phyloP scores from a whole-genome alignment of 2,113 vertebrate genomes.

The Mellivora capensis region DNA sequence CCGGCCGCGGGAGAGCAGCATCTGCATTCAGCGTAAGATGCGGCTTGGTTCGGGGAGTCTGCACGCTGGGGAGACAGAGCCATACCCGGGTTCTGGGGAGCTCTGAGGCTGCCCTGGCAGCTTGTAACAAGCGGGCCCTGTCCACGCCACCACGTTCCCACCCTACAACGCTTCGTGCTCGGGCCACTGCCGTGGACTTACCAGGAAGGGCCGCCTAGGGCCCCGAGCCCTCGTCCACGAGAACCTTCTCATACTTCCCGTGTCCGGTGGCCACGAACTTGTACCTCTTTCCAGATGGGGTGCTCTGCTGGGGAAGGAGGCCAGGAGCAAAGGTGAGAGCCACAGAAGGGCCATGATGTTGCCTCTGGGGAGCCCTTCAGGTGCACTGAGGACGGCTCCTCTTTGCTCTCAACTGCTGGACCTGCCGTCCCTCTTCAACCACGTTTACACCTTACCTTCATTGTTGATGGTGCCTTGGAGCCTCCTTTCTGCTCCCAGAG shows the following conservation, averaged over 20 bases:
- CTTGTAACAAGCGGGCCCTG: not conserved
- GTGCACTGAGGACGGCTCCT: rapidly evolving
- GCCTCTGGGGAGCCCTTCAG: not conserved
- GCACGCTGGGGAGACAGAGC: not conserved
- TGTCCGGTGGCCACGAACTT: slow-evolving; percentile 92
- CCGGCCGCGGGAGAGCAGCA: not conserved
- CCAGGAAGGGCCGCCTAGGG: not conserved
- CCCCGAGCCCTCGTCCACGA: slow-evolving; percentile 65
- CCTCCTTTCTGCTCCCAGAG: slow-evolving; percentile 92
- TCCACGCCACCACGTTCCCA: rapidly evolving
- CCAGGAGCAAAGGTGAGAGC: not conserved
- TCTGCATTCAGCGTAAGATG: rapidly evolving
- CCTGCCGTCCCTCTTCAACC: not conserved
- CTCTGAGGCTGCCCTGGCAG: rapidly evolving
- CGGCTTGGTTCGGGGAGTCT: rapidly evolving
- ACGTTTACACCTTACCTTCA: slow-evolving; percentile 64
- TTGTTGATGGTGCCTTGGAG: slow-evolving; percentile 57
- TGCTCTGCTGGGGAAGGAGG: slow-evolving; percentile 73
- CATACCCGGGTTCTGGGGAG: rapidly evolving
- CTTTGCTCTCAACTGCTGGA: rapidly evolving
- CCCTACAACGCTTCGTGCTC: rapidly evolving
- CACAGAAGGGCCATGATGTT: rapidly evolving
- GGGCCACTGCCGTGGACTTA: not conserved
- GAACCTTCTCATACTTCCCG: slow-evolving; percentile 93
- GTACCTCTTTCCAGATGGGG: slow-evolving; percentile 84